phyloP scores from a whole-genome alignment of 2,888 invertebrate species.

The Acleris laterana region DNA sequence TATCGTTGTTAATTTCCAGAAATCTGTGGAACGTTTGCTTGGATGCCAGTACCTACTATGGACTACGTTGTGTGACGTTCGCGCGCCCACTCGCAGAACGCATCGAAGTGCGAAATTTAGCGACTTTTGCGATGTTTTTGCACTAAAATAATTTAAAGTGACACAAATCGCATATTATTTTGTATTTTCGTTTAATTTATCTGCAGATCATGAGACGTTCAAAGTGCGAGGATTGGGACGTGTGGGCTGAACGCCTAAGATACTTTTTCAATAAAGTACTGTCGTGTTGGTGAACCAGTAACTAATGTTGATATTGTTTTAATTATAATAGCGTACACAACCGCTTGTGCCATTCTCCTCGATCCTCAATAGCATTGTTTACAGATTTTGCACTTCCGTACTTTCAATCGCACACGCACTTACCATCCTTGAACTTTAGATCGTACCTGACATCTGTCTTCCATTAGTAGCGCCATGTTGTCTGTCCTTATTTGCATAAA shows the following conservation, averaged over 20 bases:
- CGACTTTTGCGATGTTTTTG: constrained; percentile 29
- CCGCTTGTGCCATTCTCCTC: constrained; percentile 23
- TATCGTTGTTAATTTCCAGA: constrained; percentile 44
- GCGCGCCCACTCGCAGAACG: constrained; percentile 23
- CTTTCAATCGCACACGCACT: constrained; percentile 34
- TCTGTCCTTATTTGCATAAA: constrained; percentile 45
- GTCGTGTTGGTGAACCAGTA: not conserved
- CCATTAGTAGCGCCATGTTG: constrained; percentile 43
- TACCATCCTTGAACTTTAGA: constrained; percentile 36
- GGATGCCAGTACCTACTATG: constrained; percentile 60
- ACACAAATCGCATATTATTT: constrained; percentile 25
- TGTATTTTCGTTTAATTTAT: constrained; percentile 15
- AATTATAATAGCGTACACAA: not conserved
- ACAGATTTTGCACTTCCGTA: constrained; percentile 35
- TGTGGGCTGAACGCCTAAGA: not conserved
- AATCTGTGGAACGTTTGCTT: constrained; percentile 36
- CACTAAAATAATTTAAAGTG: constrained; percentile 26
- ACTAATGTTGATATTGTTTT: not conserved
- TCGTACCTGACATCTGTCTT: constrained; percentile 41
- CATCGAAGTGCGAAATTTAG: constrained; percentile 32
- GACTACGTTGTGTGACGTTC: constrained; percentile 48
- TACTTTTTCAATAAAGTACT: no score
- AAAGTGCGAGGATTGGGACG: not conserved
- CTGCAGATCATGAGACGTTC: not conserved
- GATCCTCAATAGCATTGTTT: constrained; percentile 22